A percentile compares a stretch with the other conserved stretches of the same genome.
phyloP scores from a whole-genome alignment of 1,140 invertebrate species.

The Heliconius congener region DNA sequence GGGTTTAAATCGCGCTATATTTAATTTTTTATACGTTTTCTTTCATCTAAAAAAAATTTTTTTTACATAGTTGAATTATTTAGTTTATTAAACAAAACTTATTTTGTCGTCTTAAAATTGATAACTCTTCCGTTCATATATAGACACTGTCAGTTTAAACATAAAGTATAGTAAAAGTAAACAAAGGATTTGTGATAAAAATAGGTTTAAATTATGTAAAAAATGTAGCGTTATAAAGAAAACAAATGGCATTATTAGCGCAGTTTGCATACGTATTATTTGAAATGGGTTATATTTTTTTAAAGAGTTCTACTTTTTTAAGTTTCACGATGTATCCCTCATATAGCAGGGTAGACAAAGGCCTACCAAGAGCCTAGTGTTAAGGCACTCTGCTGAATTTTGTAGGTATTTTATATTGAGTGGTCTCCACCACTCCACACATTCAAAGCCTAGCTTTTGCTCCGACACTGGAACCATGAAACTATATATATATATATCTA shows the following conservation, averaged over 20 bases:
- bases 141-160: no score
- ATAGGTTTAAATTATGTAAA: not conserved
- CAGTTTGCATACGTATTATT: not conserved
- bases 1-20: no score
- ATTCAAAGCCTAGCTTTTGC: not conserved
- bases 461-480: not conserved
- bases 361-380: not conserved
- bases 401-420: not conserved
- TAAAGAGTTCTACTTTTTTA: not conserved
- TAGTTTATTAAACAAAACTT: no score
- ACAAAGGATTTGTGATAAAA: not conserved
- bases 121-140: no score
- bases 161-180: no score
- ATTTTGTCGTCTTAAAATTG: no score
- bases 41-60: no score
- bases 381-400: not conserved
- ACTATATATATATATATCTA: not conserved
- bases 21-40: no score
- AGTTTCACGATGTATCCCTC: no score
- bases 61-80: no score
- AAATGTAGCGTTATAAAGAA: not conserved
- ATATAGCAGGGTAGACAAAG: not conserved
- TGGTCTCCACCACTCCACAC: not conserved
- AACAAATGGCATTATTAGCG: conserved; percentile 3
- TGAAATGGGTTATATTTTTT: not conserved